Conservation (phyloP, 2,797 vertebrate genomes). For the Phoebastria nigripes region DNA sequence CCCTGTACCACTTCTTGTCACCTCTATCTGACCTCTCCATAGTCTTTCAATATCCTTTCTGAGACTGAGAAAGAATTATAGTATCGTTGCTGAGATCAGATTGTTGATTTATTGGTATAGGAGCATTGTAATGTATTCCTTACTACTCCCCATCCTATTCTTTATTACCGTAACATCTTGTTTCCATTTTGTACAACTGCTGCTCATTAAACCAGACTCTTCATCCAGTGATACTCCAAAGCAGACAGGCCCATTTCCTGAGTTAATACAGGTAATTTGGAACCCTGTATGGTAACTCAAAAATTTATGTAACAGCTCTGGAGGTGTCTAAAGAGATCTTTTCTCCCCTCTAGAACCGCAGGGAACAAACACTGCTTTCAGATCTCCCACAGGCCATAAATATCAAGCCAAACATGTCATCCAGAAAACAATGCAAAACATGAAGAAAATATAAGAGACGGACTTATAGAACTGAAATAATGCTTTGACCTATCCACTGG, state of each 20-base stretch:
- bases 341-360: background rate
- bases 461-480: background rate
- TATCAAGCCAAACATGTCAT: background rate
- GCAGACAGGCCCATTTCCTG: background rate
- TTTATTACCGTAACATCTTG: background rate
- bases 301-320: background rate
- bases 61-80: background rate
- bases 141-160: background rate
- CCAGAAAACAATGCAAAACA: background rate
- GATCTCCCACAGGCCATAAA: background rate
- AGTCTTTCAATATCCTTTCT: background rate
- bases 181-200: conserved; percentile 2
- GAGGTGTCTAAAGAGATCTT: background rate
- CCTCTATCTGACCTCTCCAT: background rate
- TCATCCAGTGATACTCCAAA: background rate
- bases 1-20: background rate
- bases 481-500: background rate
- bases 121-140: background rate
- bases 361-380: background rate
- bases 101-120: background rate
- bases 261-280: background rate
- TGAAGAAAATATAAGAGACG: background rate
- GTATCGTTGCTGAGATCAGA: background rate
- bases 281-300: background rate
- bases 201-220: background rate